Conservation (phyloP, 2,113 vertebrate species). For the Ivindomyrus marchei region DNA sequence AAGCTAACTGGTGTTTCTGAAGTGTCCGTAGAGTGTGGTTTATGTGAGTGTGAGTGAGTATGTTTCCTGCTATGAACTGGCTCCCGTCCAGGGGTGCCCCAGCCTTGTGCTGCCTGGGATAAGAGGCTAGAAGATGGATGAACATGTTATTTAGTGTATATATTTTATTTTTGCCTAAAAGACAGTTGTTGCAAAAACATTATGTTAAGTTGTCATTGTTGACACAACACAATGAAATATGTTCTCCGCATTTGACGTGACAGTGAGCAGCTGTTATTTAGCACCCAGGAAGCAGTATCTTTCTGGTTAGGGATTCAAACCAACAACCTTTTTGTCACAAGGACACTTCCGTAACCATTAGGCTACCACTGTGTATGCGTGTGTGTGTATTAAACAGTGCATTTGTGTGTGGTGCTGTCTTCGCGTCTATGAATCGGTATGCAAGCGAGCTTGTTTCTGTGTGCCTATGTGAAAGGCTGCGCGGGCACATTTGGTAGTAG, state of each 20-base stretch:
- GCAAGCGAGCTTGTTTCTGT: background rate
- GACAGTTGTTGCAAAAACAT: background rate
- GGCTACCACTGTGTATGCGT: background rate
- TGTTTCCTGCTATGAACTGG: background rate
- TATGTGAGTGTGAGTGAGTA: background rate
- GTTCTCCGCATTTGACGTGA: too few species aligned
- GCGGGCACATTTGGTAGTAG: background rate
- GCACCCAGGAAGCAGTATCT: too few species aligned
- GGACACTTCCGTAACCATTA: too few species aligned
- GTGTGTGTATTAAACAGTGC: background rate
- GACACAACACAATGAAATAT: too few species aligned
- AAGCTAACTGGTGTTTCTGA: background rate
- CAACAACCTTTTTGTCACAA: too few species aligned
- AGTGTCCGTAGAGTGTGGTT: background rate
- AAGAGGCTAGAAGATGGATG: background rate
- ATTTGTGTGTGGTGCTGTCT: background rate
- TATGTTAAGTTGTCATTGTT: background rate
- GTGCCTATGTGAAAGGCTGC: background rate
- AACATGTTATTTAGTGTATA: too few species aligned
- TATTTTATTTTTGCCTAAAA: background rate
- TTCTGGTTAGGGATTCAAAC: too few species aligned
- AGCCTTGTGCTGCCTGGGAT: background rate
- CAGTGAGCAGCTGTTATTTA: too few species aligned
- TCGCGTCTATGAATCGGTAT: background rate
- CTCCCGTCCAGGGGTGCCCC: background rate